Base-by-base conservation (phyloP, 2,888 invertebrate genomes). In the Ectemnius lituratus region DNA sequence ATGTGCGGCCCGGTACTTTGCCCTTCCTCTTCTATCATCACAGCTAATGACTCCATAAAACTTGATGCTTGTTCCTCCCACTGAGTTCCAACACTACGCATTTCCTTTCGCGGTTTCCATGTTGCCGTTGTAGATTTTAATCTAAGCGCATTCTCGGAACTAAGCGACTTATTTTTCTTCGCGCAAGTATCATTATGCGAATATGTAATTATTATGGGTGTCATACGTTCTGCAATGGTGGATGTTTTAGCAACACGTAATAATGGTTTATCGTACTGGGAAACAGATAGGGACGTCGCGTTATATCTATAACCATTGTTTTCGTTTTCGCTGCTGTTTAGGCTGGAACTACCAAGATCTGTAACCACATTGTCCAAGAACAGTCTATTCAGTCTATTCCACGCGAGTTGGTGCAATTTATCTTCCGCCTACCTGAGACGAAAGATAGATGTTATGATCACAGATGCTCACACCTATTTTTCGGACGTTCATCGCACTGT, bases 351-450 rank as follows among this genome's bases (percentile, higher is more conserved):
- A 81, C 78, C 84, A 78, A 67, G 75, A 88, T 88, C 88, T 88
- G 88, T 70, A 85, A 89, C 80, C 79, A 88, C 80, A 87, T 86
- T 78, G 85, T 82, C 87, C 86, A 86, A 76, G 85, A 79, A 84
- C 72, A 86, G 77, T 84, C 84, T 73, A 83, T 37, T 37, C 72
- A 79, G 75, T 70, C 47, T 37, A 47, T 68, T 76, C 37, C 60
- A 20, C 47, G 37, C 45, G 64, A 65, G 6, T 49, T 66, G 60
- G 37, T 14, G 45, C 61, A 20, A n/a, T 52, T 28, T 46, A 70
- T 56, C 63, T 62, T 70, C 67, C 57, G 16, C 65, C 66, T 65
- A 63, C 11, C 14, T 52, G 67, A 73, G 66, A 49, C 58, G 69
- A 68, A 73, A 66, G 64, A 73, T 71, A 76, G 52, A 64, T 56